Evolutionary conservation across 2,113 vertebrate genomes (phyloP).

Genomic region (Hippocampus mohnikei): DNA sequence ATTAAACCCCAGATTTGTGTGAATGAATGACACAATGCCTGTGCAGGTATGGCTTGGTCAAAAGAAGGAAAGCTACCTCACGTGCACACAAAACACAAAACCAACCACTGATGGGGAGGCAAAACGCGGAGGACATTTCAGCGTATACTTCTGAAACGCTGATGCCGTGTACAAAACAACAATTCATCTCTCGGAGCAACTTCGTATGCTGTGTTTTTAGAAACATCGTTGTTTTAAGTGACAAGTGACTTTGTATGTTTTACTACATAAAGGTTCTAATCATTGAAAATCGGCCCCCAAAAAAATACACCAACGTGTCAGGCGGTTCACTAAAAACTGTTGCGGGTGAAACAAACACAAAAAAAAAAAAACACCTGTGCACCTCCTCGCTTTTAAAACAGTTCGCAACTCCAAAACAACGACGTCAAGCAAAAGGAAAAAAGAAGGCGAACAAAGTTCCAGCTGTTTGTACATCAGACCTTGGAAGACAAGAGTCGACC

Average conservation of each 20-base stretch:
- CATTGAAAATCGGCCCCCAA: background rate
- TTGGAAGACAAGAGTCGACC: slow-evolving; percentile 5
- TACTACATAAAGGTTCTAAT: background rate
- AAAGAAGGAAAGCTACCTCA: background rate
- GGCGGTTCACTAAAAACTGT: background rate
- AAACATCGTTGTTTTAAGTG: background rate
- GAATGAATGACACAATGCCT: background rate
- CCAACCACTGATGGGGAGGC: background rate
- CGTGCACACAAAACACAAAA: background rate
- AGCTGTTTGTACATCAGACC: slow-evolving; percentile 29
- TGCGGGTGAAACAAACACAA: no score
- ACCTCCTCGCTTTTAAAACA: slow-evolving; percentile 1
- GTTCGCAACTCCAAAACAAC: background rate
- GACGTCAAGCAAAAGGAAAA: background rate
- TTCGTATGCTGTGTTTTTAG: no score
- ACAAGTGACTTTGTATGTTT: background rate
- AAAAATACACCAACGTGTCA: background rate
- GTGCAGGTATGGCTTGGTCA: background rate
- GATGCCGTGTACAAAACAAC: background rate
- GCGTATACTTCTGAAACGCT: background rate
- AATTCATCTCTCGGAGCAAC: no score
- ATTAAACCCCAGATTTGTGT: background rate
- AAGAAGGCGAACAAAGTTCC: background rate
- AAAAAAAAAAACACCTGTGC: slow-evolving; percentile 28
- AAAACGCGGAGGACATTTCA: background rate